Percentiles rank a stretch among this genome's conserved stretches.
Evolutionary conservation across 2,888 invertebrate species (phyloP).

Genomic region (Schizaphis graminum): DNA sequence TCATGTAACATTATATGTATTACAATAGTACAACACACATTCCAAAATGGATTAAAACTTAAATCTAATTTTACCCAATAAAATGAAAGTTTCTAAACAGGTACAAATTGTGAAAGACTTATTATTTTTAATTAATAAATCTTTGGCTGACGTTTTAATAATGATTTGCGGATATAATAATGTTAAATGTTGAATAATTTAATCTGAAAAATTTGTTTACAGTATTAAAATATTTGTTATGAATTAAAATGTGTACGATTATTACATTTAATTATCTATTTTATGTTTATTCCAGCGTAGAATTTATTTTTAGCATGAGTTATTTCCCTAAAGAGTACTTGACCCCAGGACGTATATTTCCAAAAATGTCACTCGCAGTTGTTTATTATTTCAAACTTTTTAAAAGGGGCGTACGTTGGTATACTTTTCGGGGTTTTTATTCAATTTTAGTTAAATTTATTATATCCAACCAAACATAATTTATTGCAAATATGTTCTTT

Average conservation of each 20-base stretch:
- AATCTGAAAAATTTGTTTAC: not conserved
- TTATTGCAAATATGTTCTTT: not conserved
- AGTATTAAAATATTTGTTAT: not conserved
- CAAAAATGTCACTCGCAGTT: constrained; percentile 39
- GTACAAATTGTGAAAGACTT: not conserved
- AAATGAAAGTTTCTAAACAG: not conserved
- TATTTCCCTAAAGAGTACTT: constrained; percentile 22
- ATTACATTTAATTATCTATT: not conserved
- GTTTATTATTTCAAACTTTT: constrained; percentile 35
- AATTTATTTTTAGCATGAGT: not conserved
- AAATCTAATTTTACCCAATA: not conserved
- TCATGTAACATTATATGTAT: not conserved
- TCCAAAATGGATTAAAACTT: not conserved
- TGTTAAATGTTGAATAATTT: not conserved
- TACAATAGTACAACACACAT: not conserved
- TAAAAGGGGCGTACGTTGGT: not conserved
- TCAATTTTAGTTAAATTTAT: not conserved
- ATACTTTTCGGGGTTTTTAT: not conserved
- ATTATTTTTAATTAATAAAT: not conserved
- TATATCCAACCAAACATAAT: not conserved
- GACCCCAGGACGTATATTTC: constrained; percentile 12
- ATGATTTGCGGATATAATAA: not conserved
- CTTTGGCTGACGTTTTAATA: not conserved
- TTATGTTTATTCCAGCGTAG: not conserved
- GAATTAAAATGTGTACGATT: not conserved